Evolutionary conservation across 1,140 invertebrate genomes (phyloP), one percentile per base, ranked within the genome.

Genomic region (Sitobion miscanthi): DNA sequence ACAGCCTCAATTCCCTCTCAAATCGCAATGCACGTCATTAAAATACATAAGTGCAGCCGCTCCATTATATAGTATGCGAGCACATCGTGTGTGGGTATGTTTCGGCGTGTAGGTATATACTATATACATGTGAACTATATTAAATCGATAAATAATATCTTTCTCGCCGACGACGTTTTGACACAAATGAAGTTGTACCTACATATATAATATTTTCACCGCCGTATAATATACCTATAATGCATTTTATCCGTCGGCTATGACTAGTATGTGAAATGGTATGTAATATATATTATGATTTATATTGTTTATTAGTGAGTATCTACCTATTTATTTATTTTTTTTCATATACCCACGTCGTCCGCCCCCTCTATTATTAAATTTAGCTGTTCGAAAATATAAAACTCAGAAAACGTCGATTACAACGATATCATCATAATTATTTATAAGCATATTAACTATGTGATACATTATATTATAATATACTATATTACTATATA

Each of bases 171-270:
- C 62, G 30, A 77, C 62, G 62, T 77, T 77, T 77, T 77, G 62
- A 77, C 62, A 77, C 62, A n/a, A 77, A 77, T 77, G 23, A 77
- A 77, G 62, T 77, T 77, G 62, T 77, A 77, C 30, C 62, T 77
- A 77, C 14, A n/a, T 77, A 69, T 77, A 77, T 77, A 77, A n/a
- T 77, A 77, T 77, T 77, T 77, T 77, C 62, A 77, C n/a, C n/a
- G 30, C 11, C 62, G 62, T 35, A 77, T n/a, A 69, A 77, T 77
- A 77, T 77, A 77, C n/a, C 11, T n/a, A n/a, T n/a, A 14, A 69
- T 69, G 30, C 30, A 20, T 77, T 77, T 77, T 77, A 77, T 77
- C 62, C 62, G 62, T 77, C n/a, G 62, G 62, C 62, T 77, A 35
- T 77, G 14, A 30, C n/a, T n/a, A n/a, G 30, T 77, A 77, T 77